Conservation (phyloP, 2,113 vertebrate species). For the Podarcis raffonei region DNA sequence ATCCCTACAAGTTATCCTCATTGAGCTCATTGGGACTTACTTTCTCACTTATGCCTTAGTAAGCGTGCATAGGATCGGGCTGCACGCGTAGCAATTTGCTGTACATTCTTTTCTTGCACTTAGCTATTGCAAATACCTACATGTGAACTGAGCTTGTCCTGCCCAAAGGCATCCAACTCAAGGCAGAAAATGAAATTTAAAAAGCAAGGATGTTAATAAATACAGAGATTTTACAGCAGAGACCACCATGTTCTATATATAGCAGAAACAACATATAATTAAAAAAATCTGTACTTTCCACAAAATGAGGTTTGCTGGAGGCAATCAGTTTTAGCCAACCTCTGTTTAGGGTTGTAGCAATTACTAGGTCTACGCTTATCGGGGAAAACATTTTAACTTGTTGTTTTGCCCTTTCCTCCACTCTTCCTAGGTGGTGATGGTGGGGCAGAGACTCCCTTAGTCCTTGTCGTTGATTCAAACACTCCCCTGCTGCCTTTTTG, state of each 20-base stretch:
- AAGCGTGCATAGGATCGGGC: too few species aligned
- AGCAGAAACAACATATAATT: too few species aligned
- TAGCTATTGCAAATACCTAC: neutral
- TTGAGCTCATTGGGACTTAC: too few species aligned
- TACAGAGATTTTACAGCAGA: neutral
- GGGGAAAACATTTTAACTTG: neutral
- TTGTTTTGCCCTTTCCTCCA: neutral
- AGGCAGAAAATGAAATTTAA: neutral
- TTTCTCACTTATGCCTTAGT: too few species aligned
- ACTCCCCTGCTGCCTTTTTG: conserved; percentile 10
- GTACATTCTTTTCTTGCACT: neutral
- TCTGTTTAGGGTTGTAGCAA: neutral
- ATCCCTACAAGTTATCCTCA: too few species aligned
- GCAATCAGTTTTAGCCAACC: neutral
- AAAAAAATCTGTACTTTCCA: neutral
- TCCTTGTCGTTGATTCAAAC: conserved; percentile 14
- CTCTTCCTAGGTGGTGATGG: neutral
- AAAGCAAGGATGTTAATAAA: neutral
- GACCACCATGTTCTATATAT: neutral
- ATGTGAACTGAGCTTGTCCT: neutral
- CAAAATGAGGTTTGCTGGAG: neutral
- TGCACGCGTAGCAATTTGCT: neutral
- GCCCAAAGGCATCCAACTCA: neutral
- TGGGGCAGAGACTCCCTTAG: neutral
- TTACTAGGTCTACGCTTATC: neutral